A percentile compares a stretch with the other conserved stretches of the same genome.
These are phyloP conservation scores for Chloroceryle inda DNA, from an alignment of 2,797 vertebrate genomes.

Conservation along the genomic window DNA sequence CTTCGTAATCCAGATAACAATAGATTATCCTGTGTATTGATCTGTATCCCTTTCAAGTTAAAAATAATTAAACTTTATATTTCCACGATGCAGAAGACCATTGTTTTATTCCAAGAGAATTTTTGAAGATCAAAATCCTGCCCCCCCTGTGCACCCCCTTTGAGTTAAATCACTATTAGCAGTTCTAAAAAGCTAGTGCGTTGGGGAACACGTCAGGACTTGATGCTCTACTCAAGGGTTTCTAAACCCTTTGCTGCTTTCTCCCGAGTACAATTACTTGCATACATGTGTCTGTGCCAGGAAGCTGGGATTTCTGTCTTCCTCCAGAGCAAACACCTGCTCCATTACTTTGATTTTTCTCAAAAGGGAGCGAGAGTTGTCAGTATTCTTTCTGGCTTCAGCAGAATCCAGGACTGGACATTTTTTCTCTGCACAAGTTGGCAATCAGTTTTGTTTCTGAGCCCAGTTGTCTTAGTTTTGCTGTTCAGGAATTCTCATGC, in stretches of 20 bases:
- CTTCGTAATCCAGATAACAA: conserved; percentile 18
- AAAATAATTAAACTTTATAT: conserved; percentile 65
- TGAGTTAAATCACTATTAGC: background rate
- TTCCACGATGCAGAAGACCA: background rate
- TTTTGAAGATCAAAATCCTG: background rate
- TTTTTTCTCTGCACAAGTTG: background rate
- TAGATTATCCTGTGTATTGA: conserved; percentile 29
- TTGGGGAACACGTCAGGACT: background rate
- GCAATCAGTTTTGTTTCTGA: background rate
- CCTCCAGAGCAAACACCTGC: background rate
- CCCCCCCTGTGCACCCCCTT: too few species aligned
- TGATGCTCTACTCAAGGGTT: background rate
- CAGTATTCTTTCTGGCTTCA: conserved; percentile 34
- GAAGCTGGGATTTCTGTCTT: background rate
- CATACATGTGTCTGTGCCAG: background rate
- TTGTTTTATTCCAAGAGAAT: background rate
- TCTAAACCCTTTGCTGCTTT: background rate
- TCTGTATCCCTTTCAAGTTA: conserved; percentile 51
- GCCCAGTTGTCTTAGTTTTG: background rate
- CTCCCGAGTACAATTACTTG: background rate
- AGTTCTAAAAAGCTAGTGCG: background rate
- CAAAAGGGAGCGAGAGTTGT: conserved; percentile 4
- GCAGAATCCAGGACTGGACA: background rate
- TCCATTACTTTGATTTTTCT: conserved; percentile 17
- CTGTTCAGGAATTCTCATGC: conserved; percentile 40